Base-by-base conservation (phyloP, 2,797 vertebrate genomes). In the Xenentodon cancila region DNA sequence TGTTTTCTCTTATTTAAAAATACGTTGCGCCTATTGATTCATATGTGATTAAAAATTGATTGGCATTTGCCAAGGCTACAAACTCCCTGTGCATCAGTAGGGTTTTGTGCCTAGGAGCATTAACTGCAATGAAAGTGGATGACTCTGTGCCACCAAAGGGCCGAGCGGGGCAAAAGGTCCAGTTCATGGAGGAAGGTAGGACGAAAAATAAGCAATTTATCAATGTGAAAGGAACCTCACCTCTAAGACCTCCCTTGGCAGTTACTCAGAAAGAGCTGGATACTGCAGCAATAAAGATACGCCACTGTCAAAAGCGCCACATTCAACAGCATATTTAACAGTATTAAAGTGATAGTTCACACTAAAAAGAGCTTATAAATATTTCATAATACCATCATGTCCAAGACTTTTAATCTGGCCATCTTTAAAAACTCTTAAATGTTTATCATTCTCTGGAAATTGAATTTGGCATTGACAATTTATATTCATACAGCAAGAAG, bases 121-220 rank as follows among this genome's bases (percentile, higher is more conserved):
- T 89, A 89, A 82, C 77, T 75, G 84, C 87, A 92, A 92, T 91
- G 89, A 92, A 91, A 88, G 75, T 57, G 89, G 86, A 91, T 89
- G 88, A 84, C 86, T 89, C 68, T 53, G 18, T 81, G 87, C 68
- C 58, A 63, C 73, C 44, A 15, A 77, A 63, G 86, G 85, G 80
- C 78, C 44, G 48, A 58, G 20, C 12, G 13, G 83, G 88, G 76
- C 81, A 65, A 85, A 71, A 88, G 88, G 89, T 90, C 77, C 68
- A 69, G 79, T 85, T 91, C 87, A 87, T 32, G 44, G 71, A 82
- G 75, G 80, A 73, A 73, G 73, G n/a, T n/a, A 59, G 43, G 27
- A 68, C 65, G 72, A 73, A 87, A 90, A 90, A 90, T 82, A 92
- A 88, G 84, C 84, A 89, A 92, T 92, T 91, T 91, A 84, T 85